Evolutionary conservation across 2,888 invertebrate genomes (phyloP), one percentile per base, ranked within the genome.

Genomic region (Spatulosminthurus flaviceps): DNA sequence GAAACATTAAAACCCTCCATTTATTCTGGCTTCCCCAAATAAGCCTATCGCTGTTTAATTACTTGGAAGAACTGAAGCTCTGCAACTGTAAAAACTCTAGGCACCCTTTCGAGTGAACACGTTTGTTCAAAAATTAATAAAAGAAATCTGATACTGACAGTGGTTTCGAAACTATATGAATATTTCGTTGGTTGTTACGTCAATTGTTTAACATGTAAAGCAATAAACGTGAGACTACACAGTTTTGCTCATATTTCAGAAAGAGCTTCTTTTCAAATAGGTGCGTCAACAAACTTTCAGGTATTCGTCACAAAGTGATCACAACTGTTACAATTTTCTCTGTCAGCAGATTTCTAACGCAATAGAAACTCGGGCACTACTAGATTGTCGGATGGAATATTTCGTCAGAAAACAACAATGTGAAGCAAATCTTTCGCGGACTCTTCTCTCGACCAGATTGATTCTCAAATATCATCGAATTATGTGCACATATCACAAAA

Each of bases 401-500:
- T 19, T 51, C 51, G 51, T 16, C n/a, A 13, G 51, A 19, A 51
- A 4, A 51, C 7, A 19, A 51, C 16, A 51, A n/a, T 16, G n/a
- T 11, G 51, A 51, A 51, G 51, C 51, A 51, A 51, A n/a, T n/a
- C 51, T 51, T 11, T 51, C 16, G 16, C 16, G 19, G 16, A 19
- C 9, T 51, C 16, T 19, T 16, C n/a, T 11, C n/a, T 51, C 51
- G 51, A 51, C 51, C 16, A 51, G 51, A 51, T 51, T 51, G 51
- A 51, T 51, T 19, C 51, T 19, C 51, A n/a, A 51, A n/a, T 13
- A 13, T 51, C 51, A 19, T 51, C 5, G n/a, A 51, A 51, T 19
- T 34, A 51, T 51, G 51, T 51, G 51, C 51, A 51, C 16, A 19
- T 51, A 51, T 51, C 51, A 51, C 51, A 51, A 51, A 51, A 51